Base-by-base conservation (phyloP, 2,113 vertebrate species). In the Enhydra lutris region DNA sequence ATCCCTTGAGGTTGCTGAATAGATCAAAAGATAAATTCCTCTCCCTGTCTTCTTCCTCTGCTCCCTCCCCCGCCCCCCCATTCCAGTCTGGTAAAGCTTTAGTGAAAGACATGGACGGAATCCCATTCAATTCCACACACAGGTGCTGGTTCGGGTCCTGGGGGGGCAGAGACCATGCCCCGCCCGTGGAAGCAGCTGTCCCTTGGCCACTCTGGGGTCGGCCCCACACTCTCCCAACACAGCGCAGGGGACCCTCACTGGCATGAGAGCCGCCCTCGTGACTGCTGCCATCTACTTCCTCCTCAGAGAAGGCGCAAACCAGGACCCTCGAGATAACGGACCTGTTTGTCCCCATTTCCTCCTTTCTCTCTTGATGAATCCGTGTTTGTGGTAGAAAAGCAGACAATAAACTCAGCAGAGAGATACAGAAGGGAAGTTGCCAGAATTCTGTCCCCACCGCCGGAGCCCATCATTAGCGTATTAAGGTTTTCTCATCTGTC, bases 191-290 rank as follows among this genome's bases (percentile, higher is more conserved):
- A 36, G 34, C 34, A 8, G 34, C 34, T 21, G 67, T 20, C 63
- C 31, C 63, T 83, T 2, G 12, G 52, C 13, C 52, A 24, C 17
- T 47, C 55, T 8, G 34, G 18, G 7, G 18, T 42, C 15, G 2
- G 57, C 57, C 45, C 45, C 34, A 52, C 18, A 52, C 71, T 23
- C 57, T 18, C 0, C 1, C 21, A 15, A 5, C 45, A 21, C 36
- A 36, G n/a, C 4, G 18, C 42, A 0, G 7, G 7, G 6, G n/a
- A 36, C n/a, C 31, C 34, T 34, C 6, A 6, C 6, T 2, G 59
- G 39, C 23, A 6, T 14, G 10, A 47, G 59, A 26, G 26, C 36
- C 52, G 13, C 52, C 29, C 18, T 50, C 4, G 0, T 2, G 6
- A 13, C 31, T 3, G 13, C 31, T 7, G 26, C 0, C 0, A 36